Evolutionary conservation across 2,888 invertebrate species (phyloP).

Genomic region (Ptilodon capucinus): DNA sequence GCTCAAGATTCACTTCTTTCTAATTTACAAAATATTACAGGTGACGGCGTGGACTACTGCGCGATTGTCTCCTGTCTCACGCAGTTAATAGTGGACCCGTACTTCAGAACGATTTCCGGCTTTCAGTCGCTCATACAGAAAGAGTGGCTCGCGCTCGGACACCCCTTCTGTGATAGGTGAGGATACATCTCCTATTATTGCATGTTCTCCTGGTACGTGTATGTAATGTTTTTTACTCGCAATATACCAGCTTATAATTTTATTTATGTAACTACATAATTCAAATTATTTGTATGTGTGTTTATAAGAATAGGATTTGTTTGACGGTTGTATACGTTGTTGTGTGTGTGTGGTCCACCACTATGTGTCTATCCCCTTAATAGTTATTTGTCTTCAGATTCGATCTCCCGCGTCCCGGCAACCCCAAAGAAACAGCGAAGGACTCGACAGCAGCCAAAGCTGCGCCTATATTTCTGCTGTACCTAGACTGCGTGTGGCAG

Average conservation of each 20-base stretch:
- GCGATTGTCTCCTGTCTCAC: conserved; percentile 93
- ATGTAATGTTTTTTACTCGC: neutral
- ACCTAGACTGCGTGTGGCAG: conserved; percentile 97
- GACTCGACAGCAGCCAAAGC: conserved; percentile 62
- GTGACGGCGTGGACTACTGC: conserved; percentile 93
- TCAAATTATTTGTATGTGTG: too few relatives aligned
- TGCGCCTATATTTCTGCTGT: conserved; percentile 94
- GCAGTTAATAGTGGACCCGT: conserved; percentile 93
- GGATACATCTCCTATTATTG: conserved; percentile 2
- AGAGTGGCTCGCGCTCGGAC: conserved; percentile 97
- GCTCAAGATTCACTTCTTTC: too few relatives aligned
- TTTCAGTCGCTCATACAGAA: conserved; percentile 96
- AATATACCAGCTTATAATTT: too few relatives aligned
- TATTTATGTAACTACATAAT: too few relatives aligned
- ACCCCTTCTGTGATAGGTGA: conserved; percentile 89
- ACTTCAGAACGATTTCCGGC: conserved; percentile 91
- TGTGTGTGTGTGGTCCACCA: too few relatives aligned
- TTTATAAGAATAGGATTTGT: too few relatives aligned
- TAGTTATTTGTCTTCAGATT: conserved; percentile 66
- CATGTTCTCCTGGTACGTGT: conserved; percentile 5
- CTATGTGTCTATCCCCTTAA: too few relatives aligned
- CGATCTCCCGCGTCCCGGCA: conserved; percentile 85
- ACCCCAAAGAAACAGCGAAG: conserved; percentile 69
- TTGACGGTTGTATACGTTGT: too few relatives aligned
- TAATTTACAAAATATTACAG: conserved; percentile 59